phyloP scores from a whole-genome alignment of 2,113 vertebrate species.

The Leptocoma aspasia region DNA sequence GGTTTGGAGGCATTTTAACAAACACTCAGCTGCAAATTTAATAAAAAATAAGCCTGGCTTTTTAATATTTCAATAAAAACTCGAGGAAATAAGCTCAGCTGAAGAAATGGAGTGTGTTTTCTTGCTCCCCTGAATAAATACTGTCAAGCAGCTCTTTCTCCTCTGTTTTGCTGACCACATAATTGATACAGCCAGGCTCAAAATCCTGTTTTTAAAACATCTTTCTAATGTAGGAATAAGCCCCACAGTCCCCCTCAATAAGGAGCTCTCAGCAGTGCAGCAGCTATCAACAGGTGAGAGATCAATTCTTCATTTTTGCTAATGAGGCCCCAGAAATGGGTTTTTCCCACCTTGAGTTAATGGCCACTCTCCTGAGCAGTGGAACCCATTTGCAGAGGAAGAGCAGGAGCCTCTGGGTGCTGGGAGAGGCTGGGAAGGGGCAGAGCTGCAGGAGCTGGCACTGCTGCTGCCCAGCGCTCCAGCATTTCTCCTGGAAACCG shows the following conservation, averaged over 20 bases:
- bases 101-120: neutral
- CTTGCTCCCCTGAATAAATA: neutral
- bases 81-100: neutral
- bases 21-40: neutral
- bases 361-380: neutral
- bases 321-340: neutral
- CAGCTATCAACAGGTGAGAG: neutral
- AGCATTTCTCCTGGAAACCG: neutral
- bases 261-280: slow-evolving; percentile 1
- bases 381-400: neutral
- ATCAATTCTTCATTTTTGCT: slow-evolving; percentile 2
- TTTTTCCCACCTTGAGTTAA: neutral
- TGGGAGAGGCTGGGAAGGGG: neutral
- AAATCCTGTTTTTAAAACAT: neutral
- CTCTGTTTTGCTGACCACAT: neutral
- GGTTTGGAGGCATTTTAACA: neutral
- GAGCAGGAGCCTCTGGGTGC: neutral
- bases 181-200: neutral
- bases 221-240: neutral
- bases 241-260: neutral
- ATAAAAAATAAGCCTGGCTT: neutral
- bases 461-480: neutral
- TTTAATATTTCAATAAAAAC: neutral
- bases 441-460: neutral
- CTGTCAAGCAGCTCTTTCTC: neutral